phyloP scores from a whole-genome alignment of 2,113 vertebrate species.

The Lates calcarifer region DNA sequence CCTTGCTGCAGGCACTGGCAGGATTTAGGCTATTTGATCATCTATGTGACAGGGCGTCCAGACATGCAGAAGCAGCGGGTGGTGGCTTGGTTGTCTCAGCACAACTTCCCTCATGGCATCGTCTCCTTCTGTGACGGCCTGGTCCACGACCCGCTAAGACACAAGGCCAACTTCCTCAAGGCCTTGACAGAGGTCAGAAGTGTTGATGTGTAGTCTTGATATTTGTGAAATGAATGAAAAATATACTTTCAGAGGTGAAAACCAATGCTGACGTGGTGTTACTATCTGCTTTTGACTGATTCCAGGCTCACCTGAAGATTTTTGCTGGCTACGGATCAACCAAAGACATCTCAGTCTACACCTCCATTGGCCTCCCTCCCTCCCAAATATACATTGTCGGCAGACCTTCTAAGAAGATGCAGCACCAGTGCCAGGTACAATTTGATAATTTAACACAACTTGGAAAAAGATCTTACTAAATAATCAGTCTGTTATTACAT shows the following conservation, averaged over 20 bases:
- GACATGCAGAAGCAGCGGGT: conserved; percentile 99
- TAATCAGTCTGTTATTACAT: background rate
- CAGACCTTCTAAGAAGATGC: conserved; percentile 96
- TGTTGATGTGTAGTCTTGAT: background rate
- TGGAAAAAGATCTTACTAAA: background rate
- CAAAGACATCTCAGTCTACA: conserved; percentile 98
- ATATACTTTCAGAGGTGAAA: background rate
- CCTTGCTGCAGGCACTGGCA: conserved; percentile 94
- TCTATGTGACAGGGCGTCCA: conserved; percentile 97
- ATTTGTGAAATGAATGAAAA: conserved; percentile 11
- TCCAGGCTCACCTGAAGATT: conserved; percentile 93
- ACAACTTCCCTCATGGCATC: conserved; percentile 98
- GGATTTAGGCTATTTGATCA: conserved; percentile 98
- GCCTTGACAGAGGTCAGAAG: conserved; percentile 89
- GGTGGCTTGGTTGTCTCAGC: conserved; percentile 98
- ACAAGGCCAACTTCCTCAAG: conserved; percentile 98
- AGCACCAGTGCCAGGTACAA: conserved; percentile 95
- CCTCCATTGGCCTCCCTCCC: conserved; percentile 90
- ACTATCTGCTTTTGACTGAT: conserved; percentile 26
- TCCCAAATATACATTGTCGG: conserved; percentile 97
- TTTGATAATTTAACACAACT: background rate
- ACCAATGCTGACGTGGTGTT: background rate
- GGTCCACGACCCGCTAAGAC: conserved; percentile 96
- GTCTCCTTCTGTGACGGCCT: conserved; percentile 98
- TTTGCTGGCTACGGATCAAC: conserved; percentile 96